Evolutionary conservation across 1,140 invertebrate genomes (phyloP).

Genomic region (Leptopilina clavipes): DNA sequence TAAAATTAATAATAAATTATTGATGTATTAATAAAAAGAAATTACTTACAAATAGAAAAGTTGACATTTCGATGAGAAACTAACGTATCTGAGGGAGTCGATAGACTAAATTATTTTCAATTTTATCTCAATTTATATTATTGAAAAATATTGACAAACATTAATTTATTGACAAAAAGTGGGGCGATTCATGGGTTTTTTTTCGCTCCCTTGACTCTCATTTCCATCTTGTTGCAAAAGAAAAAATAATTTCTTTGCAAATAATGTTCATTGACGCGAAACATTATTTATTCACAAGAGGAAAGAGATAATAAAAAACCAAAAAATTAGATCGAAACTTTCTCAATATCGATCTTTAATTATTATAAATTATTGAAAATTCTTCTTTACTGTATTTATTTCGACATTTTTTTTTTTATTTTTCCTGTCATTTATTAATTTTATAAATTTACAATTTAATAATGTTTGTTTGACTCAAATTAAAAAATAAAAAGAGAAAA

Average conservation of each 20-base stretch:
- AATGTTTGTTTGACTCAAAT: too few species aligned
- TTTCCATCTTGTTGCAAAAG: constrained; percentile 3
- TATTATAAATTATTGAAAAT: constrained; percentile 6
- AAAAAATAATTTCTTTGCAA: constrained; percentile 24
- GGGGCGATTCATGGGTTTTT: neutral
- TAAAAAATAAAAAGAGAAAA: too few species aligned
- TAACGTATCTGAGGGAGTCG: neutral
- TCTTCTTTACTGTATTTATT: neutral
- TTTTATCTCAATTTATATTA: constrained; percentile 8
- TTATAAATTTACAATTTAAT: neutral
- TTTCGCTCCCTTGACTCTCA: neutral
- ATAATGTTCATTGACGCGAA: neutral
- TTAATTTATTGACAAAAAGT: neutral
- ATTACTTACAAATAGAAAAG: neutral
- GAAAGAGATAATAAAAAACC: constrained; percentile 6
- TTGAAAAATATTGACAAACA: constrained; percentile 22
- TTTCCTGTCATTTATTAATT: neutral
- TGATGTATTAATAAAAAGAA: neutral
- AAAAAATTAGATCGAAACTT: neutral
- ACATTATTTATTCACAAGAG: constrained; percentile 3
- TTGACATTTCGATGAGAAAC: neutral
- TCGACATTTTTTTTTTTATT: neutral
- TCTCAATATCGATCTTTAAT: neutral
- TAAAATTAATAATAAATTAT: too few species aligned
- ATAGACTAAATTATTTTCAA: constrained; percentile 4